Percentiles rank a stretch among this genome's conserved stretches.
Conservation (phyloP, 2,113 vertebrate genomes). For the Antennarius striatus region DNA sequence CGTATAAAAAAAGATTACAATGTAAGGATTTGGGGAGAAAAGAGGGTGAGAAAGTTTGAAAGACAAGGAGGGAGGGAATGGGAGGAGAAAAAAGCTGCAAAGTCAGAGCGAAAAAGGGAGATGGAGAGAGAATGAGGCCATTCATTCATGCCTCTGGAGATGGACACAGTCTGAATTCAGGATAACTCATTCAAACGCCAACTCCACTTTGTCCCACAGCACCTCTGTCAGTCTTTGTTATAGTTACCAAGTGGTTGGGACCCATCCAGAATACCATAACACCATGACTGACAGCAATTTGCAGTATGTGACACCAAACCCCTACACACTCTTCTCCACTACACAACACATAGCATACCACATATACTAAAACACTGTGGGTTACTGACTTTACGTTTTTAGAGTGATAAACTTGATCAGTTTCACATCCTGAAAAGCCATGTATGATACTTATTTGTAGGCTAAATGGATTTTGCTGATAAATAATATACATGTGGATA, state of each 20-base stretch:
- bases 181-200: slow-evolving; percentile 74
- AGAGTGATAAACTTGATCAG: slow-evolving; percentile 48
- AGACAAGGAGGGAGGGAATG: slow-evolving; percentile 25
- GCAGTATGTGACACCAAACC: slow-evolving; percentile 33
- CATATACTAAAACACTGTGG: background rate
- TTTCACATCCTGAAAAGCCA: slow-evolving; percentile 38
- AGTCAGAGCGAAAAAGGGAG: slow-evolving; percentile 57
- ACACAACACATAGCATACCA: background rate
- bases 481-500: slow-evolving; percentile 40
- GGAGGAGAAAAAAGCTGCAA: slow-evolving; percentile 45
- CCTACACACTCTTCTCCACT: background rate
- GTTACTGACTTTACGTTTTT: slow-evolving; percentile 4
- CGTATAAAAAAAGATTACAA: slow-evolving; percentile 32
- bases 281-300: slow-evolving; percentile 58
- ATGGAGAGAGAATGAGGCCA: slow-evolving; percentile 73
- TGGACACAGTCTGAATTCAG: slow-evolving; percentile 73
- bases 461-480: slow-evolving; percentile 42
- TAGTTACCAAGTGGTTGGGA: slow-evolving; percentile 65
- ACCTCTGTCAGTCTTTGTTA: slow-evolving; percentile 71
- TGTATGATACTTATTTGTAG: slow-evolving; percentile 41
- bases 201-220: slow-evolving; percentile 71
- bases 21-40: slow-evolving; percentile 43
- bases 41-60: slow-evolving; percentile 56
- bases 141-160: slow-evolving; percentile 76
- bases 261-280: slow-evolving; percentile 65